Conservation (phyloP, 1,140 invertebrate genomes). For the Rhyzopertha dominica region DNA sequence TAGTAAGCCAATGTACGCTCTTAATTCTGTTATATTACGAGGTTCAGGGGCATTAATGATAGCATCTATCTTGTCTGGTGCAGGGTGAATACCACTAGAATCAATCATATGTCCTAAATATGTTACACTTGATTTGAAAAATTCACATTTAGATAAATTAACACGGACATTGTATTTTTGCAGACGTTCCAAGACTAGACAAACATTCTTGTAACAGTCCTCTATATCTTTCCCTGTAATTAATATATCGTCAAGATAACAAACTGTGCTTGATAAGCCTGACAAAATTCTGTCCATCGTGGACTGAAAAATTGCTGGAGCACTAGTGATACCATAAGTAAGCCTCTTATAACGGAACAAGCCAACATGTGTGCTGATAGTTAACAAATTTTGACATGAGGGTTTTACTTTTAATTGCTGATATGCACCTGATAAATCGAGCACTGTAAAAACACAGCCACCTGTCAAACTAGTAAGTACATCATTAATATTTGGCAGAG, state of each 20-base stretch:
- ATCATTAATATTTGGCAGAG: too few species aligned
- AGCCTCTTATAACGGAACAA: slow-evolving; percentile 38
- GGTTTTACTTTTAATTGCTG: slow-evolving; percentile 40
- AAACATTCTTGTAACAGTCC: slow-evolving; percentile 27
- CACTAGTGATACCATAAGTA: slow-evolving; percentile 36
- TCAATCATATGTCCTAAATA: slow-evolving; percentile 44
- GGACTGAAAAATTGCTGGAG: slow-evolving; percentile 37
- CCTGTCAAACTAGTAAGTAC: too few species aligned
- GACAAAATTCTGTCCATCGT: slow-evolving; percentile 34
- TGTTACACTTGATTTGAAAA: slow-evolving; percentile 30
- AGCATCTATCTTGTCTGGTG: slow-evolving; percentile 40
- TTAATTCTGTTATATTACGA: slow-evolving; percentile 34
- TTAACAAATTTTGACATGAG: slow-evolving; percentile 33
- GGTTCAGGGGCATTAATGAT: slow-evolving; percentile 36
- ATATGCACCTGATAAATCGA: slow-evolving; percentile 44
- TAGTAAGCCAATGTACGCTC: slow-evolving; percentile 43
- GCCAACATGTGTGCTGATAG: slow-evolving; percentile 42
- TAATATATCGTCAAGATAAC: slow-evolving; percentile 41
- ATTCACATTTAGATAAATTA: slow-evolving; percentile 33
- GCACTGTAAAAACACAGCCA: slow-evolving; percentile 39
- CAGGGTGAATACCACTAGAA: slow-evolving; percentile 36
- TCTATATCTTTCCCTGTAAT: slow-evolving; percentile 24
- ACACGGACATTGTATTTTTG: slow-evolving; percentile 27
- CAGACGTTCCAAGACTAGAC: slow-evolving; percentile 13
- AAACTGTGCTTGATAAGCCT: slow-evolving; percentile 24